phyloP scores from a whole-genome alignment of 2,113 vertebrate genomes.

The Calonectris borealis region DNA sequence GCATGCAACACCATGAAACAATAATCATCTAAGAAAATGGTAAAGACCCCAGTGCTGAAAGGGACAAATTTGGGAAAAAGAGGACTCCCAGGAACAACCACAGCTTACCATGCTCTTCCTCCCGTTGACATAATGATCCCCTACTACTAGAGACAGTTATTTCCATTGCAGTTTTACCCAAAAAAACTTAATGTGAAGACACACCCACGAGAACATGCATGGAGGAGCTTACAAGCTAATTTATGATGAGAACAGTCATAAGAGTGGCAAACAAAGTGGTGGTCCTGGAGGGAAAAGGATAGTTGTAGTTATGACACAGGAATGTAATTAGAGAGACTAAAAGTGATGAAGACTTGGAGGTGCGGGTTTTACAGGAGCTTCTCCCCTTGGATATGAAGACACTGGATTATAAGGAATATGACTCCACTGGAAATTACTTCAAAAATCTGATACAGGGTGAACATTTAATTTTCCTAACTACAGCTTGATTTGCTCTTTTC shows the following conservation, averaged over 20 bases:
- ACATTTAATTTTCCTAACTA: conserved; percentile 36
- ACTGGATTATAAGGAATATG: not conserved
- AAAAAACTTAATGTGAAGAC: not conserved
- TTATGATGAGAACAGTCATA: not conserved
- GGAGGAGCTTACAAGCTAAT: not conserved
- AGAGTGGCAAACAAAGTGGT: not conserved
- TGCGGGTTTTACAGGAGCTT: not conserved
- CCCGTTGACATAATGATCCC: not conserved
- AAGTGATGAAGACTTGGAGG: not conserved
- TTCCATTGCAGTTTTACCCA: not conserved
- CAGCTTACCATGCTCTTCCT: not conserved
- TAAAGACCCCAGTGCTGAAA: not conserved
- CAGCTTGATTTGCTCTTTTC: conserved; percentile 26
- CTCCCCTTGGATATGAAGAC: not conserved
- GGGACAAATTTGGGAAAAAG: not conserved
- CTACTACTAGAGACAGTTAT: not conserved
- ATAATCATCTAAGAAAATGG: not conserved
- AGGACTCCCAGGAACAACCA: not conserved
- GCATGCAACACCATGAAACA: not conserved
- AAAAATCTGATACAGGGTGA: not conserved
- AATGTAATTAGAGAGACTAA: not conserved
- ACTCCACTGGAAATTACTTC: conserved; percentile 18
- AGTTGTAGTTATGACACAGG: not conserved
- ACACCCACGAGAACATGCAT: not conserved
- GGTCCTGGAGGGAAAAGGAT: not conserved